Evolutionary conservation across 2,797 vertebrate species (phyloP).

Genomic region (Eidolon dupreanum): DNA sequence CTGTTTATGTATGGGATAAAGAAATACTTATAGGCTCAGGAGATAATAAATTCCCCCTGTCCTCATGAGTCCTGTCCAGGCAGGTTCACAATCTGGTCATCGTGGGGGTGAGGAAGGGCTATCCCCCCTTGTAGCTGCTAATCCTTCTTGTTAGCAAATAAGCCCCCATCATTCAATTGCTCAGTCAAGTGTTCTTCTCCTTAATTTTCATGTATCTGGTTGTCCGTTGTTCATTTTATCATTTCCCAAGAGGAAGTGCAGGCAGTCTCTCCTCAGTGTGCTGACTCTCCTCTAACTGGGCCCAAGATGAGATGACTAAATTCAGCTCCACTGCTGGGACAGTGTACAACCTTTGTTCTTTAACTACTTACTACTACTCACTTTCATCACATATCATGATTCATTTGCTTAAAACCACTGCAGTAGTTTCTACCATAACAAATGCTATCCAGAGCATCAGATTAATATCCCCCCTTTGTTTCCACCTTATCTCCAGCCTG

Average conservation of each 20-base stretch:
- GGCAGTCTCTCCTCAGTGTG: neutral
- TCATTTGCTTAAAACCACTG: conserved; percentile 30
- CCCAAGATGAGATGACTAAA: neutral
- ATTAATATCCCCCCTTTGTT: conserved; percentile 16
- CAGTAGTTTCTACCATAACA: conserved; percentile 20
- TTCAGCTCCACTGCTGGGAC: neutral
- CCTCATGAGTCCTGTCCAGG: neutral
- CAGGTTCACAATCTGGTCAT: neutral
- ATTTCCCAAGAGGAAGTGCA: neutral
- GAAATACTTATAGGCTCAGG: neutral
- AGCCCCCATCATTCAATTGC: neutral
- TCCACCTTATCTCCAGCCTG: conserved; percentile 53
- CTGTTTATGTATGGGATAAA: neutral
- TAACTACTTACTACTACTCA: conserved; percentile 72
- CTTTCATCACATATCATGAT: neutral
- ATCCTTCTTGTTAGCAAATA: neutral
- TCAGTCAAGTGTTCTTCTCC: neutral
- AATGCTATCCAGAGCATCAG: conserved; percentile 59
- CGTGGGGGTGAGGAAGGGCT: accelerated
- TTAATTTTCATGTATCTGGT: neutral
- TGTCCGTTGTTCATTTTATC: neutral
- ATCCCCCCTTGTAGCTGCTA: neutral
- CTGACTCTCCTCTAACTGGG: neutral
- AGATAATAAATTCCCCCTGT: neutral
- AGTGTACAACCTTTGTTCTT: conserved; percentile 37